Conservation (phyloP, 2,113 vertebrate species). For the Ornithorhynchus anatinus region DNA sequence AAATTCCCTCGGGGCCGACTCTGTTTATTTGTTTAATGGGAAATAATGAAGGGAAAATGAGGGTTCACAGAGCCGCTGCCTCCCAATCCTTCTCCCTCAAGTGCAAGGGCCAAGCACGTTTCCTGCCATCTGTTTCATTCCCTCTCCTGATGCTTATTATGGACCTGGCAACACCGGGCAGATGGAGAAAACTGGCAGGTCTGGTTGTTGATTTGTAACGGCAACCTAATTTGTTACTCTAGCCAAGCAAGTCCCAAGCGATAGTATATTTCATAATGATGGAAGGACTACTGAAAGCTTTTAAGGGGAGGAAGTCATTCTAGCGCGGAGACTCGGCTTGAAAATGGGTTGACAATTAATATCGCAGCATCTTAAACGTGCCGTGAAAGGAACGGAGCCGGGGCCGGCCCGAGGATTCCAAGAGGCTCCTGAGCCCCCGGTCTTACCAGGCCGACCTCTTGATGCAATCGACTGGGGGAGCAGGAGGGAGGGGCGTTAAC, state of each 20-base stretch:
- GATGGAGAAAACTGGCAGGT: conserved; percentile 65
- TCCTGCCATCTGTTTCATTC: conserved; percentile 69
- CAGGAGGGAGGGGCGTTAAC: too few relatives aligned
- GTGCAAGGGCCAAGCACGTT: conserved; percentile 61
- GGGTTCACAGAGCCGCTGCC: conserved; percentile 42
- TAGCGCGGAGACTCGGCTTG: conserved; percentile 32
- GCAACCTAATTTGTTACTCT: conserved; percentile 62
- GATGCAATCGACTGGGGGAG: too few relatives aligned
- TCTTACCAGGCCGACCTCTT: too few relatives aligned
- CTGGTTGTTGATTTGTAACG: conserved; percentile 61
- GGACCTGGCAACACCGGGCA: conserved; percentile 58
- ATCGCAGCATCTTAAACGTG: not conserved
- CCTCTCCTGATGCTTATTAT: conserved; percentile 62
- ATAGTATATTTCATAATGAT: conserved; percentile 56
- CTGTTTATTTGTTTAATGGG: conserved; percentile 62
- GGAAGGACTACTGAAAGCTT: conserved; percentile 56
- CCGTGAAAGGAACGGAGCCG: conserved; percentile 22
- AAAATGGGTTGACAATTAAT: not conserved
- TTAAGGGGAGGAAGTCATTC: conserved; percentile 49
- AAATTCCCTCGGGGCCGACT: conserved; percentile 37
- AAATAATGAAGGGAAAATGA: conserved; percentile 62
- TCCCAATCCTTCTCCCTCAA: conserved; percentile 45
- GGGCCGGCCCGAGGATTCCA: too few relatives aligned
- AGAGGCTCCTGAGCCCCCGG: too few relatives aligned
- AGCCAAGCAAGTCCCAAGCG: conserved; percentile 61